Percentiles rank a stretch among this genome's conserved stretches.
phyloP scores from a whole-genome alignment of 2,113 vertebrate genomes.

The Tiliqua scincoides region DNA sequence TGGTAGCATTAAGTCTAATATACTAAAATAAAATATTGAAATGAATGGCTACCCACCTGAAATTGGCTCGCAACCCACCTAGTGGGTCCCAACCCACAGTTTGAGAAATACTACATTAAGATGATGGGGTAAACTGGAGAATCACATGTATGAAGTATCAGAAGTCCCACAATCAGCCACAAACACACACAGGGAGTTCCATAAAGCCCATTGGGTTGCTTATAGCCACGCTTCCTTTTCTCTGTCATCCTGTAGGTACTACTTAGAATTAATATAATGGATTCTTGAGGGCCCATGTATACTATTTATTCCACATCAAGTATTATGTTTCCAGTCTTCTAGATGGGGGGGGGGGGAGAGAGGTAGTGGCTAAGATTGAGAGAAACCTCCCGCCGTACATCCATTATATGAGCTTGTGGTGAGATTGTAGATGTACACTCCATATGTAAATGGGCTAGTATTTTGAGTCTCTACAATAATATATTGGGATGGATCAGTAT shows the following conservation, averaged over 20 bases:
- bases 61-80: no score
- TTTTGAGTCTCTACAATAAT: no score
- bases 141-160: not conserved
- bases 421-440: not conserved
- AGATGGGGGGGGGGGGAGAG: not conserved
- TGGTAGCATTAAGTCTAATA: no score
- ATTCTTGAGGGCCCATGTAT: not conserved
- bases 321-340: not conserved
- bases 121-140: not conserved
- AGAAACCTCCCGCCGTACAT: not conserved
- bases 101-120: no score
- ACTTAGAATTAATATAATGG: not conserved
- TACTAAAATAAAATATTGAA: no score
- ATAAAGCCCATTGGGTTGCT: not conserved
- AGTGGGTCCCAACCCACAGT: no score
- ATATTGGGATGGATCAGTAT: not conserved
- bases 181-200: not conserved
- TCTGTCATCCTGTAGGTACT: not conserved
- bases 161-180: not conserved
- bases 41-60: no score
- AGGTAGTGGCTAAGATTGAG: not conserved
- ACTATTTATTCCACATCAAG: not conserved
- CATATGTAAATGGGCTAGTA: not conserved
- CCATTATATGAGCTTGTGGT: not conserved
- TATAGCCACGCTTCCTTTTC: not conserved